Base-by-base conservation (phyloP, 2,797 vertebrate genomes). In the Darevskia mixta region DNA sequence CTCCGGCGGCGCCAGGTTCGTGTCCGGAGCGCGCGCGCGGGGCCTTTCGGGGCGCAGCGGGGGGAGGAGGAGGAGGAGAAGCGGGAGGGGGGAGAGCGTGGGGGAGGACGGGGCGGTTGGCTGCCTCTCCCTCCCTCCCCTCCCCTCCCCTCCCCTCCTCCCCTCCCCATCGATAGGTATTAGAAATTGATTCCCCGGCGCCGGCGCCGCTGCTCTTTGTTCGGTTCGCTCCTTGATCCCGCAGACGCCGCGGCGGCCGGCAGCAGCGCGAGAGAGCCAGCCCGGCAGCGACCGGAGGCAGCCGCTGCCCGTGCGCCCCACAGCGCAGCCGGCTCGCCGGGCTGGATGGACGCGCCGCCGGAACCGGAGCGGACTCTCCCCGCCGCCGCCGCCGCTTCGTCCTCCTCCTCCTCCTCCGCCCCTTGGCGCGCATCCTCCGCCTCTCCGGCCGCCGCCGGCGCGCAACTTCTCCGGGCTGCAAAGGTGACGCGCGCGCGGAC, bases 1-100 rank as follows among this genome's bases (percentile, higher is more conserved):
- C 98, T 98, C 95, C 98, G 98, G 97, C 98, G 98, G 97, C 98
- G 99, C 82, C 98, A 99, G 98, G 98, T 99, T 97, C 97, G 98
- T 93, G 96, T 94, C 92, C 89, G 79, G 88, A 71, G 86, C 66
- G 93, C 43, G 79, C 38, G n/a, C 41, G 71, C 58, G 61, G 17
- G 69, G 71, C 23, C 73, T 35, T 75, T 25, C 23, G 71, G 61
- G 81, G 93, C 77, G 89, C 83, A 27, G 69, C 38, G 86, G 69
- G 85, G 79, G 35, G 58, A 13, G 66, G 66, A 2, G 66, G 66
- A 27, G 66, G 58, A 25, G 64, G 88, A 85, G 83, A 83, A 29
- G 11, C 32, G 61, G 72, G 72, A 32, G 78, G 77, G 4, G 17
- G 55, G 4, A 6, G 25, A 3, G 77, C 35, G 38, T 13, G 20